Conservation (phyloP, 2,888 invertebrate species). For the Pseudoips prasinana region DNA sequence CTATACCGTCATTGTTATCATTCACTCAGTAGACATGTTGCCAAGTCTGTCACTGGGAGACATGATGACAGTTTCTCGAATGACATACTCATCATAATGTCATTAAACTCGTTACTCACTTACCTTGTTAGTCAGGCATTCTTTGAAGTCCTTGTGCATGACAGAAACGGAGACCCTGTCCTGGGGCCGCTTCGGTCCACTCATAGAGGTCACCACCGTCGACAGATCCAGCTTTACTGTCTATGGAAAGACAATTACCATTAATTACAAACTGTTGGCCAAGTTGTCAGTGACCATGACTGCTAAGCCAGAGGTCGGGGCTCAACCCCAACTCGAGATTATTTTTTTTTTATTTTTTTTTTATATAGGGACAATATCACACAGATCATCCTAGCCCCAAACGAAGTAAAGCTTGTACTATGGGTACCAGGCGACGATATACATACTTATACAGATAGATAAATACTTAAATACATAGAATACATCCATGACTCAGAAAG, state of each 20-base stretch:
- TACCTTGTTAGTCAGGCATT: slow-evolving; percentile 94
- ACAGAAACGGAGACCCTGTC: slow-evolving; percentile 95
- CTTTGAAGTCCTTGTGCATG: slow-evolving; percentile 94
- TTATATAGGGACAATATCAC: too few species aligned
- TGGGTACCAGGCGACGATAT: too few species aligned
- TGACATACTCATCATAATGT: neutral
- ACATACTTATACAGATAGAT: too few species aligned
- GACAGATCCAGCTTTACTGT: slow-evolving; percentile 92
- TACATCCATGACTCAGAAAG: too few species aligned
- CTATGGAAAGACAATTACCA: slow-evolving; percentile 35
- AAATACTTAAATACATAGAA: neutral
- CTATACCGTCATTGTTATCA: too few species aligned
- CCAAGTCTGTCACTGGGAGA: slow-evolving; percentile 22
- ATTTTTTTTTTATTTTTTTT: neutral
- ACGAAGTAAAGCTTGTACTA: too few species aligned
- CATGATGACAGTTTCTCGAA: slow-evolving; percentile 6
- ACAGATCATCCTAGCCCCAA: too few species aligned
- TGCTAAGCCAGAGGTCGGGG: too few species aligned
- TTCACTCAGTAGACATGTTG: slow-evolving; percentile 20
- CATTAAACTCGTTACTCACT: too few species aligned
- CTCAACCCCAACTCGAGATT: neutral
- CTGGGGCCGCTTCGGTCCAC: slow-evolving; percentile 98
- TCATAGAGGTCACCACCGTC: slow-evolving; percentile 96
- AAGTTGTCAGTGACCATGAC: too few species aligned
- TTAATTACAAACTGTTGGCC: neutral